Conservation (phyloP, 2,797 vertebrate genomes). For the Capromys pilorides region DNA sequence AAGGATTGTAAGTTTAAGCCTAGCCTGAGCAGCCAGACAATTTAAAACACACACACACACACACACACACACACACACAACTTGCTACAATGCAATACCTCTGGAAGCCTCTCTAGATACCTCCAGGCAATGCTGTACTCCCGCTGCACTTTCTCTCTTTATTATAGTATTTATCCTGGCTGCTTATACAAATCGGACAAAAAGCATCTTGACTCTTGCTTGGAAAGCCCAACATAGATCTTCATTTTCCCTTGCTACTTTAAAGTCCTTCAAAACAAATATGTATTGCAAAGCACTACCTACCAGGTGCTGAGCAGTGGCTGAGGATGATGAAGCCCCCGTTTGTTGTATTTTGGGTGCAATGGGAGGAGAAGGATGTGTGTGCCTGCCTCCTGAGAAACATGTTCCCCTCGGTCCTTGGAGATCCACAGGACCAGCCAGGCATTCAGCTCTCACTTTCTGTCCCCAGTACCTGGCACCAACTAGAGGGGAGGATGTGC, state of each 20-base stretch:
- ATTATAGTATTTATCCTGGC: neutral
- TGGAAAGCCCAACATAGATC: neutral
- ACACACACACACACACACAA: neutral
- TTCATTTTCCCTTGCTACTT: conserved; percentile 15
- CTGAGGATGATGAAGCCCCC: neutral
- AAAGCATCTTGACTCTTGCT: conserved; percentile 49
- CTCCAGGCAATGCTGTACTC: conserved; percentile 14
- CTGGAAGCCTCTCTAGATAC: neutral
- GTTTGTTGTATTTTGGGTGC: neutral
- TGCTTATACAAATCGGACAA: conserved; percentile 10
- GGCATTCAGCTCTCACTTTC: neutral
- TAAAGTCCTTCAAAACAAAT: conserved; percentile 58
- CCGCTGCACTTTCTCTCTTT: neutral
- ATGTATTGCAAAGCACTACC: neutral
- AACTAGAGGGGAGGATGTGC: neutral
- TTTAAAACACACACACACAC: neutral
- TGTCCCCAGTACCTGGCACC: neutral
- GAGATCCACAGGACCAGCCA: neutral
- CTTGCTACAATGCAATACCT: neutral
- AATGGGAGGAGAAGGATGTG: neutral
- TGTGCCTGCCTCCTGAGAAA: neutral
- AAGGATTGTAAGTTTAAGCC: neutral
- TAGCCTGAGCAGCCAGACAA: neutral
- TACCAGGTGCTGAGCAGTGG: neutral
- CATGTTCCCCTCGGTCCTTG: neutral